A percentile compares a stretch with the other conserved stretches of the same genome.
These are phyloP conservation scores for Leptocoma aspasia DNA, from an alignment of 2,113 vertebrate genomes.

Conservation along the genomic window DNA sequence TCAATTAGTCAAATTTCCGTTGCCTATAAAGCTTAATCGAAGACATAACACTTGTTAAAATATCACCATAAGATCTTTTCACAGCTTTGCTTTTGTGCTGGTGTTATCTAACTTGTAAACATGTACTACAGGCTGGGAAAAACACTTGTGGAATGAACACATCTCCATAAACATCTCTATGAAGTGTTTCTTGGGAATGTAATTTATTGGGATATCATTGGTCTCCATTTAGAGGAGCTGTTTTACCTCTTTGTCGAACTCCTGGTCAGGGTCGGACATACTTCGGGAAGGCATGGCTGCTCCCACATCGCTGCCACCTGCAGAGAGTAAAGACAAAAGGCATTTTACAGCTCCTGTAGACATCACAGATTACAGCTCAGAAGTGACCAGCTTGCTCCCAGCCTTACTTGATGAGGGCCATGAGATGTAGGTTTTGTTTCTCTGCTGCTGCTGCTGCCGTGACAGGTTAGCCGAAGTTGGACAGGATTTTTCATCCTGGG, in stretches of 20 bases:
- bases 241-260: constrained; percentile 90
- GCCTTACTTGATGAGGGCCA: constrained; percentile 89
- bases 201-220: no score
- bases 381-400: neutral
- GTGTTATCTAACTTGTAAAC: neutral
- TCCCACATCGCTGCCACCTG: constrained; percentile 79
- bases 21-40: constrained; percentile 20
- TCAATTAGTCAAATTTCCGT: constrained; percentile 43
- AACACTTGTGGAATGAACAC: neutral
- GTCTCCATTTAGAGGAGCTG: neutral
- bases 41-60: constrained; percentile 11
- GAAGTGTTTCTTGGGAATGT: neutral
- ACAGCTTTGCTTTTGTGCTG: neutral
- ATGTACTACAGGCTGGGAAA: neutral
- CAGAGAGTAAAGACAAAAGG: neutral
- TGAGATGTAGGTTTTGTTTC: constrained; percentile 87
- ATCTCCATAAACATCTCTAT: neutral
- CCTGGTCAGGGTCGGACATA: constrained; percentile 86
- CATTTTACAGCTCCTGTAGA: neutral
- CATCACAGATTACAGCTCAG: neutral
- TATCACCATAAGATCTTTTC: neutral
- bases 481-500: constrained; percentile 88
- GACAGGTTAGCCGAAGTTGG: constrained; percentile 77
- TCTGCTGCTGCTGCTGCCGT: constrained; percentile 76
- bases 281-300: constrained; percentile 80